A percentile compares a stretch with the other conserved stretches of the same genome.
Conservation (phyloP, 2,888 invertebrate species). For the Morinoia aosen region DNA sequence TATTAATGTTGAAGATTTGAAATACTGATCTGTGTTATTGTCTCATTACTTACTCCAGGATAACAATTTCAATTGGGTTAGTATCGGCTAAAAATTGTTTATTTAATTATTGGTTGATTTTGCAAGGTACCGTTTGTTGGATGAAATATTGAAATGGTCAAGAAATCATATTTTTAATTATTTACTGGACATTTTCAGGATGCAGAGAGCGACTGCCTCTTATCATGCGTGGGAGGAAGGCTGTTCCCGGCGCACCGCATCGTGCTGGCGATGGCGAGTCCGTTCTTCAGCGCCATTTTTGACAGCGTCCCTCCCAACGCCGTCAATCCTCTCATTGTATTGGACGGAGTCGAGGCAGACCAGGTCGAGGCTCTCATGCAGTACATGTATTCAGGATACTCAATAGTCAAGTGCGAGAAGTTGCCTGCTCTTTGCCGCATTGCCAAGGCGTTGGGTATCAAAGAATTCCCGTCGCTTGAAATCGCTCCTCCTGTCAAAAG, state of each 20-base stretch:
- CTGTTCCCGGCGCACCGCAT: conserved; percentile 51
- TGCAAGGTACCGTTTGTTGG: too few species aligned
- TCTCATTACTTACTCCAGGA: too few species aligned
- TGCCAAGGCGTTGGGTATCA: conserved; percentile 49
- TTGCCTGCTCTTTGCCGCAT: conserved; percentile 41
- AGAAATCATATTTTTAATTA: background rate
- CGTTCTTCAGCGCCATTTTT: conserved; percentile 51
- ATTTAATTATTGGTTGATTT: too few species aligned
- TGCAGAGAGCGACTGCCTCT: conserved; percentile 9
- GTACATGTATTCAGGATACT: conserved; percentile 62
- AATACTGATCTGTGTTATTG: too few species aligned
- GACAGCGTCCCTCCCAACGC: background rate
- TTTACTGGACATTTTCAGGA: background rate
- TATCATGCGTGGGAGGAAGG: background rate
- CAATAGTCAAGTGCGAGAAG: conserved; percentile 47
- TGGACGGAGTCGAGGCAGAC: conserved; percentile 58
- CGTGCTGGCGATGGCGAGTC: conserved; percentile 55
- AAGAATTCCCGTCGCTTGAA: conserved; percentile 49
- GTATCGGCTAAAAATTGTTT: too few species aligned
- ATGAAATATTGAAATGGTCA: too few species aligned
- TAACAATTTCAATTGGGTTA: too few species aligned
- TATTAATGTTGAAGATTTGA: too few species aligned
- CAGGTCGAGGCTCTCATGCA: conserved; percentile 60
- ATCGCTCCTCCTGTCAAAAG: conserved; percentile 23
- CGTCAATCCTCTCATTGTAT: conserved; percentile 60